These are phyloP conservation scores for Spialia ferax DNA, from an alignment of 2,888 invertebrate genomes.

Conservation along the genomic window DNA sequence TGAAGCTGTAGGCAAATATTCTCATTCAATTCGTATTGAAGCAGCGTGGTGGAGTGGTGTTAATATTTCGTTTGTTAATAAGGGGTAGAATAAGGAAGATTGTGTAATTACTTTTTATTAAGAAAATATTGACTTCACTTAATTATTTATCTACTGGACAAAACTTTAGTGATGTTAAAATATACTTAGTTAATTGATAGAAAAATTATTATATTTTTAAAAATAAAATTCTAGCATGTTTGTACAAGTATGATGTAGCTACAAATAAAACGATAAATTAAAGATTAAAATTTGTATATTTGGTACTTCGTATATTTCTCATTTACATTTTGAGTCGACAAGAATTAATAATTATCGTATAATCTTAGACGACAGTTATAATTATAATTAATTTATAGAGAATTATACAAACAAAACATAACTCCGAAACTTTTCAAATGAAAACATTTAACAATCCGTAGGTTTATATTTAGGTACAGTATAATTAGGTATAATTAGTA, in stretches of 20 bases:
- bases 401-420: constrained; percentile 77
- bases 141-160: no score
- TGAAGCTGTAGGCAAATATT: no score
- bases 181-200: no score
- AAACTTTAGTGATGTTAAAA: no score
- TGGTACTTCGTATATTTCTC: constrained; percentile 86
- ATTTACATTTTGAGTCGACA: constrained; percentile 84
- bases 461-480: constrained; percentile 60
- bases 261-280: constrained; percentile 55
- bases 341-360: constrained; percentile 80
- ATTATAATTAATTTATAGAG: constrained; percentile 67
- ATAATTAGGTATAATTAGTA: constrained; percentile 50
- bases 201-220: no score
- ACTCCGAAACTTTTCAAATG: constrained; percentile 64
- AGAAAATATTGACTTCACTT: no score
- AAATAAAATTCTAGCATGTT: neutral
- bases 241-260: neutral
- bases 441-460: constrained; percentile 79
- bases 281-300: constrained; percentile 87
- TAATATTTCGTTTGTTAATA: no score
- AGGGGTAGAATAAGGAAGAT: no score
- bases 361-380: constrained; percentile 75
- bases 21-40: no score
- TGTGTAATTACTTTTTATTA: no score
- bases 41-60: no score